A percentile compares a stretch with the other conserved stretches of the same genome.
Conservation (phyloP, 37 sponge, comb jelly and placozoan species). For the Diacarnus erythraeanus region DNA sequence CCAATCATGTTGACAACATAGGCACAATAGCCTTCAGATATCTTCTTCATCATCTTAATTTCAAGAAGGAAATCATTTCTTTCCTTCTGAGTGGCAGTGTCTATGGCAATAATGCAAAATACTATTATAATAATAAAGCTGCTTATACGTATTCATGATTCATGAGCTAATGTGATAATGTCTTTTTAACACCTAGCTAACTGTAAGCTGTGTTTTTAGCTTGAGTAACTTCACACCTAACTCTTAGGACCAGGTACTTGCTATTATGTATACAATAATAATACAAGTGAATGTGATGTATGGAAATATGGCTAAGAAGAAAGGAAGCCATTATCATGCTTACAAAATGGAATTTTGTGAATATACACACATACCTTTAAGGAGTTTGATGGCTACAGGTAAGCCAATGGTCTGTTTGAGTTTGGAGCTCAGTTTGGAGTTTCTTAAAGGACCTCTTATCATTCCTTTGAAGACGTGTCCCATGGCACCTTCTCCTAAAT, state of each 20-base stretch:
- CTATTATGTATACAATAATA: too few relatives aligned
- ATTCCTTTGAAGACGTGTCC: conserved; percentile 70
- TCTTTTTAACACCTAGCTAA: too few relatives aligned
- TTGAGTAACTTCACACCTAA: too few relatives aligned
- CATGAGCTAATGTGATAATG: too few relatives aligned
- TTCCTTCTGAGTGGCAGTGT: conserved; percentile 50
- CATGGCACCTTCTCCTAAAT: conserved; percentile 71
- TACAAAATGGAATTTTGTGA: too few relatives aligned
- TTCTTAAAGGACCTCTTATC: conserved; percentile 40
- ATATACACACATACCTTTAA: conserved; percentile 49
- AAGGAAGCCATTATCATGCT: too few relatives aligned
- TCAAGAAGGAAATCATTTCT: conserved; percentile 56
- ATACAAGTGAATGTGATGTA: too few relatives aligned
- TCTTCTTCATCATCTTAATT: conserved; percentile 76
- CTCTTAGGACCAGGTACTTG: too few relatives aligned
- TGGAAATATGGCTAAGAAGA: too few relatives aligned
- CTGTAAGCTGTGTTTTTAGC: too few relatives aligned
- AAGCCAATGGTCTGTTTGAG: conserved; percentile 54
- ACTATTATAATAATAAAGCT: not conserved
- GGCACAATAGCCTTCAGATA: conserved; percentile 26
- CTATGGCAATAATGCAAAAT: conserved; percentile 10
- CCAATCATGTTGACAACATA: conserved; percentile 81
- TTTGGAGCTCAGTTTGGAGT: conserved; percentile 40
- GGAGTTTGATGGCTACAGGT: conserved; percentile 56
- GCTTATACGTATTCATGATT: too few relatives aligned